Evolutionary conservation across 2,113 vertebrate species (phyloP).

Genomic region (Solenodon paradoxus): DNA sequence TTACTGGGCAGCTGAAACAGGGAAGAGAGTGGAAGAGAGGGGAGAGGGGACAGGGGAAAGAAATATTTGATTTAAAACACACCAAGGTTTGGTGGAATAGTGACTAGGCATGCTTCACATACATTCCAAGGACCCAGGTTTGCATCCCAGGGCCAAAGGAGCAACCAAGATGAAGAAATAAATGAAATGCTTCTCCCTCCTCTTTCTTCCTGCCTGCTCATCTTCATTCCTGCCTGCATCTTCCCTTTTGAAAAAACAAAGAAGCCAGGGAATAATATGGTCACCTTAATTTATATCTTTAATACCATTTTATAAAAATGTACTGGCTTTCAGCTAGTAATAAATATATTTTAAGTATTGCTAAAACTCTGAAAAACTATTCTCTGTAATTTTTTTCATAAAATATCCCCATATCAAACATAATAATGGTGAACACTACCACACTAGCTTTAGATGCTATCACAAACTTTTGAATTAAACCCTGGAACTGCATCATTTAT

Average conservation of each 20-base stretch:
- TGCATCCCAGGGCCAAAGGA: too few relatives aligned
- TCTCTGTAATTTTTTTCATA: not conserved
- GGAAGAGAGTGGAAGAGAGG: not conserved
- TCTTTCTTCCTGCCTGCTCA: too few relatives aligned
- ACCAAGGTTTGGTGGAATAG: too few relatives aligned
- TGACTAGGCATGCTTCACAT: too few relatives aligned
- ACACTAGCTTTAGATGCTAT: not conserved
- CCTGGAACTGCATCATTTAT: not conserved
- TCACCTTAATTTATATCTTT: not conserved
- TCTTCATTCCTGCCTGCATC: too few relatives aligned
- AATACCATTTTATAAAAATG: not conserved
- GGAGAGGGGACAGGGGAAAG: not conserved
- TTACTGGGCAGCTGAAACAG: not conserved
- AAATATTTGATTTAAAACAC: too few relatives aligned
- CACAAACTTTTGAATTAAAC: not conserved
- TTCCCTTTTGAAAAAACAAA: too few relatives aligned
- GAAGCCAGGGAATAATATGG: not conserved
- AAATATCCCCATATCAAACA: not conserved
- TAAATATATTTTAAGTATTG: not conserved
- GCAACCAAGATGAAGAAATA: too few relatives aligned
- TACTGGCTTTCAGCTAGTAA: not conserved
- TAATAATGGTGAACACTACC: not conserved
- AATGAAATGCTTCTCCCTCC: too few relatives aligned
- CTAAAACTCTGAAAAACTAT: not conserved
- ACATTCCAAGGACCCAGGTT: too few relatives aligned